phyloP scores from a whole-genome alignment of 2,797 vertebrate genomes.

The Clarias laeviceps region DNA sequence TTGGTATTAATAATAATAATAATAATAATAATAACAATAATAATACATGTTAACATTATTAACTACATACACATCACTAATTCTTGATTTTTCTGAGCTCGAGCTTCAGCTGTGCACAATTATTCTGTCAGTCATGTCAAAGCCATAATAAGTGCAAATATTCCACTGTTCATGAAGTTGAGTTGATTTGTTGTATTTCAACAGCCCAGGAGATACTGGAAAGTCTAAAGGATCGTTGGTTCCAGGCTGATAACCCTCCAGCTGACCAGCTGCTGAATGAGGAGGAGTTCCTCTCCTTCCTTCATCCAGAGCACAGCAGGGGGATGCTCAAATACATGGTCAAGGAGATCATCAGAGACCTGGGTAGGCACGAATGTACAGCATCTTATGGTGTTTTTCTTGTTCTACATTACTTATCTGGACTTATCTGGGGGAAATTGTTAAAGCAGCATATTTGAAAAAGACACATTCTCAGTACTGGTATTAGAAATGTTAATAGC shows the following conservation, averaged over 20 bases:
- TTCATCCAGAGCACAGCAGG: constrained; percentile 93
- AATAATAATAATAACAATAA: too few relatives aligned
- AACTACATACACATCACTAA: too few relatives aligned
- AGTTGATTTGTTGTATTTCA: constrained; percentile 7
- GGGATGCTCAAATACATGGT: constrained; percentile 98
- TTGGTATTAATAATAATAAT: too few relatives aligned
- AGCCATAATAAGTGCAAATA: not conserved
- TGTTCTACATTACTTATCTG: too few relatives aligned
- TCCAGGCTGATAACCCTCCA: constrained; percentile 91
- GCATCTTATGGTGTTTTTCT: not conserved
- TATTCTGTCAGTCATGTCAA: not conserved
- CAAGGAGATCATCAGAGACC: constrained; percentile 90
- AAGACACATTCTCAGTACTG: not conserved
- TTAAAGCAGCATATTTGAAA: not conserved
- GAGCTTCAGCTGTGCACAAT: not conserved
- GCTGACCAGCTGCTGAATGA: constrained; percentile 87
- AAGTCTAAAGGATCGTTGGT: constrained; percentile 96
- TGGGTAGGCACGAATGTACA: constrained; percentile 73
- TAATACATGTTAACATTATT: too few relatives aligned
- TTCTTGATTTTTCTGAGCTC: not conserved
- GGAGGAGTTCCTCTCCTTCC: constrained; percentile 92
- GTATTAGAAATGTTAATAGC: not conserved
- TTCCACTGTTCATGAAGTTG: not conserved
- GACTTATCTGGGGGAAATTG: not conserved
- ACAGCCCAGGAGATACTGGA: constrained; percentile 95